These are phyloP conservation scores for Drosophila punjabiensis DNA, from an alignment of 1,140 invertebrate genomes.

Conservation along the genomic window DNA sequence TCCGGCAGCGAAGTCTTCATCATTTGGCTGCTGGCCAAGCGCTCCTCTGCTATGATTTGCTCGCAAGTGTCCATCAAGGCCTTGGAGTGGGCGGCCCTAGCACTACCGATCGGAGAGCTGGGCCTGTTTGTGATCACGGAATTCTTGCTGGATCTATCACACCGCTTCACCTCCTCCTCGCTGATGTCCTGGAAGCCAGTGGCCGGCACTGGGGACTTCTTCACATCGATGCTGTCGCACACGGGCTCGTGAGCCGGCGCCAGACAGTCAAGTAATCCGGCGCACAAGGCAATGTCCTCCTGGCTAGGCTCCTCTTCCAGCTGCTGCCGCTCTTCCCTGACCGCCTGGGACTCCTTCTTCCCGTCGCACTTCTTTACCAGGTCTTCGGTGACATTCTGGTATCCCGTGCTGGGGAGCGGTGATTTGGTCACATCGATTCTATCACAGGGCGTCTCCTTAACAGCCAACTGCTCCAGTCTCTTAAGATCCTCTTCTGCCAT, in stretches of 20 bases:
- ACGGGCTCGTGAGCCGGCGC: slow-evolving; percentile 70
- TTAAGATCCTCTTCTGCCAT: slow-evolving; percentile 53
- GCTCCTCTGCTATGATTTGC: slow-evolving; percentile 80
- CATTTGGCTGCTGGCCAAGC: slow-evolving; percentile 71
- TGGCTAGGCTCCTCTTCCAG: slow-evolving; percentile 40
- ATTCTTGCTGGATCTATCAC: slow-evolving; percentile 47
- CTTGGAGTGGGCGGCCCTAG: slow-evolving; percentile 75
- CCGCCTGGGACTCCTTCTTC: background rate
- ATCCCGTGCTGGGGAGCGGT: slow-evolving; percentile 69
- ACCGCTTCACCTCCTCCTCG: slow-evolving; percentile 60
- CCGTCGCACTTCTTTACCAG: slow-evolving; percentile 65
- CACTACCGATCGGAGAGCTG: slow-evolving; percentile 66
- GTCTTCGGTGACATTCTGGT: slow-evolving; percentile 55
- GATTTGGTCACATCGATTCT: slow-evolving; percentile 65
- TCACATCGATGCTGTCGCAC: slow-evolving; percentile 70
- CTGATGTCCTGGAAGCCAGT: slow-evolving; percentile 72
- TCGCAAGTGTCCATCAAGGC: slow-evolving; percentile 78
- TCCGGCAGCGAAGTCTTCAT: slow-evolving; percentile 64
- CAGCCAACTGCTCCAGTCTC: slow-evolving; percentile 55
- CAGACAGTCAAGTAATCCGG: slow-evolving; percentile 60
- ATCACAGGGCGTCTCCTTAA: slow-evolving; percentile 69
- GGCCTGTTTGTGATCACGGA: slow-evolving; percentile 27
- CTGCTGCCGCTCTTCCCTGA: slow-evolving; percentile 1
- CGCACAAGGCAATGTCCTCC: slow-evolving; percentile 64
- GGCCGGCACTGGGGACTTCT: slow-evolving; percentile 58